phyloP scores from a whole-genome alignment of 1,140 invertebrate species.

The Prorops nasuta region DNA sequence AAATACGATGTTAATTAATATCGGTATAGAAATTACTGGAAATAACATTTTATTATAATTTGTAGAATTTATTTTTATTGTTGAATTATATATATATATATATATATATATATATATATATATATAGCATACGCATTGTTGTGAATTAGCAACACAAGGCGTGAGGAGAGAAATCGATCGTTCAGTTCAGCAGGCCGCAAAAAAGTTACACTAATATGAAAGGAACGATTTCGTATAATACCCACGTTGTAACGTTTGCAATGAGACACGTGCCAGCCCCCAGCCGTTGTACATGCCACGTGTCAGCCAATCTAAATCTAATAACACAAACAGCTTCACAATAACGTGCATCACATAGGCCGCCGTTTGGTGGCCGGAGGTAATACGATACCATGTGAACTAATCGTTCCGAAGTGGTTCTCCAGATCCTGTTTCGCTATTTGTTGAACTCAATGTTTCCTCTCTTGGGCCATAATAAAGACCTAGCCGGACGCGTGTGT shows the following conservation, averaged over 20 bases:
- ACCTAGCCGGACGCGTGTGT: too few species aligned
- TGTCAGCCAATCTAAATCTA: conserved; percentile 52
- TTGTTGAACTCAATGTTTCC: conserved; percentile 25
- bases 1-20: too few species aligned
- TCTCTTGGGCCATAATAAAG: too few species aligned
- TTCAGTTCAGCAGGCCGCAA: too few species aligned
- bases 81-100: too few species aligned
- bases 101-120: too few species aligned
- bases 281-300: conserved; percentile 31
- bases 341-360: conserved; percentile 26
- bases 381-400: conserved; percentile 54
- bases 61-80: too few species aligned
- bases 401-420: conserved; percentile 49
- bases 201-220: too few species aligned
- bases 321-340: conserved; percentile 52
- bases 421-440: conserved; percentile 46
- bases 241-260: conserved; percentile 36
- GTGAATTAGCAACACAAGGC: background rate
- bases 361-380: conserved; percentile 28
- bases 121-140: too few species aligned
- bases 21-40: too few species aligned
- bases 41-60: too few species aligned
- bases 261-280: conserved; percentile 35
- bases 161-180: background rate
- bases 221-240: conserved; percentile 32